These are phyloP conservation scores for Bryconaethiops microstoma DNA, from an alignment of 2,797 vertebrate species.

Conservation along the genomic window DNA sequence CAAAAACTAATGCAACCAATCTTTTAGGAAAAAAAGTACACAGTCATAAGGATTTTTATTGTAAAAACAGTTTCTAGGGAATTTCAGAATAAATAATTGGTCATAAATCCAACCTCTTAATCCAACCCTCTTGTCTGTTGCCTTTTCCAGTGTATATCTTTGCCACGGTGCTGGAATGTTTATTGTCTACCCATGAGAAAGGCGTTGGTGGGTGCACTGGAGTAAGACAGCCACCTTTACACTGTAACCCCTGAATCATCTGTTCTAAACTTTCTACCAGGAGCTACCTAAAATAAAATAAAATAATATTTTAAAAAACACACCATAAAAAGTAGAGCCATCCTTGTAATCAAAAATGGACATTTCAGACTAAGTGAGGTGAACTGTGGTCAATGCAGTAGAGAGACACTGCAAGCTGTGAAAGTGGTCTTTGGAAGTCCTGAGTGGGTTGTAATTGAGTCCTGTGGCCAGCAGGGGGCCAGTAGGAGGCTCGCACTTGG, in stretches of 20 bases:
- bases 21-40: conserved; percentile 16
- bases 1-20: not conserved
- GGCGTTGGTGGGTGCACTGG: not conserved
- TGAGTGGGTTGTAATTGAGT: conserved; percentile 64
- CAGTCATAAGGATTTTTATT: conserved; percentile 47
- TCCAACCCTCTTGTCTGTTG: conserved; percentile 6
- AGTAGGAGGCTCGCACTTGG: conserved; percentile 22
- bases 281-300: conserved; percentile 46
- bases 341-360: conserved; percentile 16
- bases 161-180: conserved; percentile 58
- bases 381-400: conserved; percentile 46
- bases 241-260: conserved; percentile 53
- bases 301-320: conserved; percentile 23
- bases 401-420: conserved; percentile 54
- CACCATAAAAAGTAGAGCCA: conserved; percentile 40
- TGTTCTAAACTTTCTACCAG: conserved; percentile 36
- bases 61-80: conserved; percentile 40
- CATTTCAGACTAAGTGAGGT: conserved; percentile 41
- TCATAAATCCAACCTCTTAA: conserved; percentile 39
- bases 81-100: conserved; percentile 56
- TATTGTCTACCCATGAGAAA: conserved; percentile 49
- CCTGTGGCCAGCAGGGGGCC: conserved; percentile 51
- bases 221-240: conserved; percentile 48
- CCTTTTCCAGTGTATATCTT: conserved; percentile 56
- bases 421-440: conserved; percentile 75